Evolutionary conservation across 2,888 invertebrate species (phyloP), one percentile per base, ranked within the genome.

Genomic region (Eupithecia tripunctaria): DNA sequence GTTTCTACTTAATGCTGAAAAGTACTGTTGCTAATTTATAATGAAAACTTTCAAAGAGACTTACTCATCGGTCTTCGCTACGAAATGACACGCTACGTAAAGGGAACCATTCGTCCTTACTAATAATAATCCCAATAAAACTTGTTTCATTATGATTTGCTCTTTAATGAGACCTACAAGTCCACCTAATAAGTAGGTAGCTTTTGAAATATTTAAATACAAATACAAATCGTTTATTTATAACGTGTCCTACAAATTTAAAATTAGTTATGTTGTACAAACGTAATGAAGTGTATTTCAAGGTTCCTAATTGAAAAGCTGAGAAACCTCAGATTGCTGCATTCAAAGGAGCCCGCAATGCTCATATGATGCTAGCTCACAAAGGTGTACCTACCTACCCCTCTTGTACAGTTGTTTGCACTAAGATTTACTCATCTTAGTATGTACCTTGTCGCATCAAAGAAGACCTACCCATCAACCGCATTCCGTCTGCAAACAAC

Each of bases 1-100:
- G 56, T 56, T 56, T 56, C 56, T 25, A 56, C 56, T 56, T 56
- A 56, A 25, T 56, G 25, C 56, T 56, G 51, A 12, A 51, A 47
- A 56, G 56, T 5, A 14, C 56, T 56, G 56, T 25, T 21, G 12
- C 25, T 25, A 14, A 56, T 56, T 56, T 25, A 12, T 25, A 56
- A 56, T 56, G 25, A 56, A 25, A 56, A 5, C 21, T 21, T 2
- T 56, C 56, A 14, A 56, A 56, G 56, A 56, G 25, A 56, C 21
- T 56, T 25, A 25, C 25, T 56, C 12, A 56, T 56, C 25, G 56
- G 56, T 21, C n/a, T n/a, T n/a, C n/a, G n/a, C n/a, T n/a, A n/a
- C n/a, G n/a, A n/a, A n/a, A n/a, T n/a, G n/a, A n/a, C n/a, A n/a
- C n/a, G n/a, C n/a, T n/a, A n/a, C n/a, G n/a, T n/a, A n/a, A n/a